Percentiles rank a stretch among this genome's conserved stretches.
These are phyloP conservation scores for Gila robusta DNA, from an alignment of 2,797 vertebrate genomes.

Conservation along the genomic window DNA sequence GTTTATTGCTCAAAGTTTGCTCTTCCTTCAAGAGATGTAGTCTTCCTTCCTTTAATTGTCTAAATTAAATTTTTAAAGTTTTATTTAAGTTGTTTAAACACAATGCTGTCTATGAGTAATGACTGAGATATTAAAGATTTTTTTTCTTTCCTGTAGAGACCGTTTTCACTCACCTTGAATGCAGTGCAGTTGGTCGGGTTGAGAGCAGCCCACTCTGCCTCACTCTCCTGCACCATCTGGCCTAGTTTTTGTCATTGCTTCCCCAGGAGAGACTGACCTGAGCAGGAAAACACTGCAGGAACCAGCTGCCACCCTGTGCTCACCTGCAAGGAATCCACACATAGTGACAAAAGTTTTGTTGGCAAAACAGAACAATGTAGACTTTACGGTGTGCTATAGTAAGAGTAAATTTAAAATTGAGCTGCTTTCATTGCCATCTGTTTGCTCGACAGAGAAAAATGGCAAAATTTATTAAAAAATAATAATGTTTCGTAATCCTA, in stretches of 20 bases:
- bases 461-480: slow-evolving; percentile 64
- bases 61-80: neutral
- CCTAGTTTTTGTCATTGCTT: slow-evolving; percentile 79
- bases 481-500: slow-evolving; percentile 52
- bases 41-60: neutral
- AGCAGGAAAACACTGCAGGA: slow-evolving; percentile 67
- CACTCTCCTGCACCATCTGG: slow-evolving; percentile 79
- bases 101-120: neutral
- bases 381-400: slow-evolving; percentile 38
- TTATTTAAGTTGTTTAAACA: neutral
- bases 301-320: slow-evolving; percentile 49
- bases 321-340: slow-evolving; percentile 52
- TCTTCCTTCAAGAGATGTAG: neutral
- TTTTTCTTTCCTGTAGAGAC: neutral
- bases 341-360: slow-evolving; percentile 24
- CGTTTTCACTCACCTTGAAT: slow-evolving; percentile 45
- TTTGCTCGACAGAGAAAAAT: slow-evolving; percentile 57
- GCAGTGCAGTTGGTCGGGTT: slow-evolving; percentile 24
- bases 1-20: neutral
- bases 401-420: slow-evolving; percentile 61
- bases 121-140: slow-evolving; percentile 20
- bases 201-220: slow-evolving; percentile 62
- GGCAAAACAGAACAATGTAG: slow-evolving; percentile 41
- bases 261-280: slow-evolving; percentile 75
- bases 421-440: slow-evolving; percentile 59